These are phyloP conservation scores for Epirrita christyi DNA, from an alignment of 2,888 invertebrate species.

Conservation along the genomic window DNA sequence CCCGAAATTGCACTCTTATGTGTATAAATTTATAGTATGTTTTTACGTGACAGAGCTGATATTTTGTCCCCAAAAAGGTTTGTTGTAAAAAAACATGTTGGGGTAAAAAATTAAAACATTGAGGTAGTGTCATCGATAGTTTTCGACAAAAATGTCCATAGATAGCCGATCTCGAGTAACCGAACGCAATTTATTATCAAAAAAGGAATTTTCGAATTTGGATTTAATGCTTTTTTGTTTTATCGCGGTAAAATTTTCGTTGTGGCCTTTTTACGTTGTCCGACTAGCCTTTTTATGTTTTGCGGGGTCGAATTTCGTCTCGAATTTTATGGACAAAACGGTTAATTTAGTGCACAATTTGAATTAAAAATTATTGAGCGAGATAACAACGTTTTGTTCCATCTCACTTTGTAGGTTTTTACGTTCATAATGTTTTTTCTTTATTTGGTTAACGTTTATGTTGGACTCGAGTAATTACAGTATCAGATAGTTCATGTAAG, in stretches of 20 bases:
- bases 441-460: too few relatives aligned
- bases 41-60: constrained; percentile 21
- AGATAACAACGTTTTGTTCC: constrained; percentile 6
- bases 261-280: constrained; percentile 5
- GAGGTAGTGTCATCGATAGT: constrained; percentile 37
- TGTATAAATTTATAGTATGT: constrained; percentile 16
- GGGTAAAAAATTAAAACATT: constrained; percentile 29
- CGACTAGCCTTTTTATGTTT: constrained; percentile 34
- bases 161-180: constrained; percentile 40
- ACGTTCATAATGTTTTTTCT: too few relatives aligned
- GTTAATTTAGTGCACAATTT: constrained; percentile 28
- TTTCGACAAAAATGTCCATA: constrained; percentile 39
- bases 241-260: constrained; percentile 37
- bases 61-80: constrained; percentile 18
- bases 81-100: constrained; percentile 12
- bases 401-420: background rate
- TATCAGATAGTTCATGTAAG: too few relatives aligned
- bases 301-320: constrained; percentile 35
- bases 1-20: constrained; percentile 7
- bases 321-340: constrained; percentile 29
- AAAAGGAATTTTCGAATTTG: constrained; percentile 36
- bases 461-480: too few relatives aligned
- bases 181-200: constrained; percentile 38
- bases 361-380: constrained; percentile 24
- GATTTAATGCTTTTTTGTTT: constrained; percentile 41